These are phyloP conservation scores for Plectropomus leopardus DNA, from an alignment of 2,113 vertebrate species.

Conservation along the genomic window DNA sequence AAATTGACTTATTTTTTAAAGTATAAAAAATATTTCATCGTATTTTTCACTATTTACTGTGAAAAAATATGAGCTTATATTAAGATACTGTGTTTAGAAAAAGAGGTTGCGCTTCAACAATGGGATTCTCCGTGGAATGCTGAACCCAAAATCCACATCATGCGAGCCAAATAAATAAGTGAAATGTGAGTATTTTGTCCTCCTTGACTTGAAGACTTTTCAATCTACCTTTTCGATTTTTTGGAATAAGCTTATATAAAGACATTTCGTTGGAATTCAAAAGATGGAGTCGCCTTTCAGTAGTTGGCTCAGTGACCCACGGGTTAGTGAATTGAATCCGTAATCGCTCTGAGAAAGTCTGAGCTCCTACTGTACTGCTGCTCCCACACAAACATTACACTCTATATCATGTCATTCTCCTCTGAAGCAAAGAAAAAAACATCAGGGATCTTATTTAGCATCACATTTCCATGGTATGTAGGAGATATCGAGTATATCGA, in stretches of 20 bases:
- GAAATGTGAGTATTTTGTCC: no score
- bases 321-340: background rate
- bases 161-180: no score
- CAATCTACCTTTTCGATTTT: no score
- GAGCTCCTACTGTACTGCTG: slow-evolving; percentile 23
- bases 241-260: background rate
- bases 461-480: slow-evolving; percentile 53
- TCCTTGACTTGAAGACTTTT: no score
- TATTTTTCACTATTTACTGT: no score
- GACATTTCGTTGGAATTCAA: background rate
- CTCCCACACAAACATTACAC: slow-evolving; percentile 27
- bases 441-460: slow-evolving; percentile 37
- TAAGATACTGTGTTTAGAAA: no score
- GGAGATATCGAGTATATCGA: slow-evolving; percentile 53
- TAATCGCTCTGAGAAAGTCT: slow-evolving; percentile 35
- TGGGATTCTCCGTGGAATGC: no score
- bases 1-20: background rate
- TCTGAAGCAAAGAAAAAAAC: slow-evolving; percentile 25
- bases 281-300: background rate
- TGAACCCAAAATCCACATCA: no score
- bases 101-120: no score
- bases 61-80: no score
- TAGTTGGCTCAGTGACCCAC: background rate
- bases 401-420: slow-evolving; percentile 47
- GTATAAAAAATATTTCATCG: background rate